Percentiles rank a stretch among this genome's conserved stretches.
These are phyloP conservation scores for Campoplex nolae DNA, from an alignment of 2,888 invertebrate species.

Conservation along the genomic window DNA sequence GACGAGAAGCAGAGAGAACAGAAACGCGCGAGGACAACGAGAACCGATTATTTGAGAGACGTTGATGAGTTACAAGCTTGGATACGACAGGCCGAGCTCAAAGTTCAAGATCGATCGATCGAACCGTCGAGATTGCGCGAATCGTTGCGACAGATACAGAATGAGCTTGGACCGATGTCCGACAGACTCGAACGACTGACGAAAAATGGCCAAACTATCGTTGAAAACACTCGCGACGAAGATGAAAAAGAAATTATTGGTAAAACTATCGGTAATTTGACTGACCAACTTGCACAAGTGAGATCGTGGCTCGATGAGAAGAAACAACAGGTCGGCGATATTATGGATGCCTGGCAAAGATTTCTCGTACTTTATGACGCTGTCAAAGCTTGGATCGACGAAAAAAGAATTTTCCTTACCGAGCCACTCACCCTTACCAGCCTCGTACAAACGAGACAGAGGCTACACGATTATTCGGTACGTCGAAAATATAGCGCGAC, in stretches of 20 bases:
- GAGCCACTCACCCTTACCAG: conserved; percentile 92
- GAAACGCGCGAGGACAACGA: conserved; percentile 93
- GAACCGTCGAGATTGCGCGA: conserved; percentile 93
- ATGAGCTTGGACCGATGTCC: conserved; percentile 89
- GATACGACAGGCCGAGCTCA: conserved; percentile 93
- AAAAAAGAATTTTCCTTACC: conserved; percentile 92
- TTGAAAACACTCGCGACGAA: conserved; percentile 92
- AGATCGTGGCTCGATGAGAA: conserved; percentile 93
- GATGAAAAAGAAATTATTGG: conserved; percentile 91
- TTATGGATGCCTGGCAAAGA: conserved; percentile 94
- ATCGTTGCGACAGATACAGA: conserved; percentile 90
- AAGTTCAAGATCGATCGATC: conserved; percentile 92
- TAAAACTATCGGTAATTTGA: conserved; percentile 90
- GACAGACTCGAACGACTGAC: conserved; percentile 92
- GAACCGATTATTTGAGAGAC: conserved; percentile 92
- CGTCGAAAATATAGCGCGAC: conserved; percentile 72
- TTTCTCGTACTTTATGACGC: conserved; percentile 93
- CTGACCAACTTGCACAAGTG: conserved; percentile 92
- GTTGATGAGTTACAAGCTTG: conserved; percentile 93
- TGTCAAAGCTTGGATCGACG: conserved; percentile 93
- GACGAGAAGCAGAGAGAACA: conserved; percentile 95
- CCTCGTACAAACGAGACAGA: conserved; percentile 93
- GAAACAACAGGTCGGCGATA: conserved; percentile 93
- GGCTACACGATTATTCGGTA: conserved; percentile 95
- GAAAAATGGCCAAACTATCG: conserved; percentile 91